Evolutionary conservation across 2,888 invertebrate species (phyloP), one percentile per base, ranked within the genome.

Genomic region (Lordiphosa andalusiaca): DNA sequence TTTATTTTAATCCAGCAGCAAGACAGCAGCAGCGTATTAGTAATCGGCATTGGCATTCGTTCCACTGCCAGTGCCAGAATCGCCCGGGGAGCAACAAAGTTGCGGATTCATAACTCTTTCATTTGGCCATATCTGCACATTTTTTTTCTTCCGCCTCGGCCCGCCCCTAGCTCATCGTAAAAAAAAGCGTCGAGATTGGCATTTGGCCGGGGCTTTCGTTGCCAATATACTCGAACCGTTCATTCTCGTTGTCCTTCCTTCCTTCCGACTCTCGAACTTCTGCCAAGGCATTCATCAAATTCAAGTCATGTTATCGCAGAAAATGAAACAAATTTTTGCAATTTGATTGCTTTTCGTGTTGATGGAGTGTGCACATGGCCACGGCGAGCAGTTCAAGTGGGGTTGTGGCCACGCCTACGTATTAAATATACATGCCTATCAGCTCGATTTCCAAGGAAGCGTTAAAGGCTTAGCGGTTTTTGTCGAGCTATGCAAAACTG

Each of bases 101-200:
- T 80, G 74, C 84, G 84, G 81, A 83, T 83, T 83, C 80, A 83
- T 83, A 80, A 80, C 80, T 80, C 80, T 83, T 80, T 80, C 80
- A 83, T 80, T 80, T 83, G 75, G 68, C 72, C 66, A 83, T 77
- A 80, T 81, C 78, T 81, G 81, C 72, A 73, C 62, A 65, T 61
- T 82, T 78, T 82, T 78, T 71, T 74, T 56, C 60, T 19, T 12
- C 13, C 55, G 30, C 30, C 9, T 9, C 9, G 30, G 13, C 25
- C 41, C 36, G 49, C 44, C 23, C 40, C 39, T 39, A 38, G 44
- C 44, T 59, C 53, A 39, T 41, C 53, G 53, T 73, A 73, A 83
- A 83, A 80, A 80, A 59, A 68, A 60, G 58, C 83, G 62, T 68
- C 66, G 76, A 83, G 73, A 80, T 80, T 77, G 83, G 80, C 80